Percentiles rank a stretch among this genome's conserved stretches.
Conservation (phyloP, 2,888 invertebrate species). For the Laspeyria flexula region DNA sequence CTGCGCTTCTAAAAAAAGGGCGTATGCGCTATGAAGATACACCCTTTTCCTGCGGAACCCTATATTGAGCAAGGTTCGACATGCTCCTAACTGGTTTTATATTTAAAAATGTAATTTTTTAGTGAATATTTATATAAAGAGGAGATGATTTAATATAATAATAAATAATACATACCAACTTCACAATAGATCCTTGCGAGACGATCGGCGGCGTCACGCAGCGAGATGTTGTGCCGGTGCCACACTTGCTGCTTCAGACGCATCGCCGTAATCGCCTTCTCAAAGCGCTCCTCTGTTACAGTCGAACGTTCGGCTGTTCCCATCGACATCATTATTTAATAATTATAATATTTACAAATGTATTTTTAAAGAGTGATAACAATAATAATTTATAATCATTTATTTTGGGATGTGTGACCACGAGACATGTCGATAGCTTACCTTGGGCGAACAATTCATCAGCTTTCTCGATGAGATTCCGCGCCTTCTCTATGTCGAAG, state of each 20-base stretch:
- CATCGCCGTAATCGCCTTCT: slow-evolving; percentile 55
- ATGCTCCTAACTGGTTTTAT: no score
- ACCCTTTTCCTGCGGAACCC: no score
- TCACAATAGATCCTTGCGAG: slow-evolving; percentile 70
- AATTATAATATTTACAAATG: neutral
- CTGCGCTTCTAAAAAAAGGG: no score
- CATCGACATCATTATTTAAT: neutral
- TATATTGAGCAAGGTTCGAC: no score
- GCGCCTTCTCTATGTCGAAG: slow-evolving; percentile 57
- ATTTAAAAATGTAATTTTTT: no score
- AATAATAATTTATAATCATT: no score
- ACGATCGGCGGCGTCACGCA: slow-evolving; percentile 62
- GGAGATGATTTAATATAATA: no score
- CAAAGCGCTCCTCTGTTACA: slow-evolving; percentile 49
- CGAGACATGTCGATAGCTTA: no score
- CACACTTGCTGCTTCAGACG: slow-evolving; percentile 67
- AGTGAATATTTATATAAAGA: no score
- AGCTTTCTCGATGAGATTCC: slow-evolving; percentile 60
- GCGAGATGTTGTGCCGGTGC: slow-evolving; percentile 68
- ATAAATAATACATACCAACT: slow-evolving; percentile 61
- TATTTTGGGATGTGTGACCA: no score
- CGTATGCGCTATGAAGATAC: no score
- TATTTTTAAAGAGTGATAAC: no score
- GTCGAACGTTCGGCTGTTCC: neutral
- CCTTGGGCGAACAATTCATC: slow-evolving; percentile 62